Base-by-base conservation (phyloP, 2,113 vertebrate species). In the Oreochromis aureus region DNA sequence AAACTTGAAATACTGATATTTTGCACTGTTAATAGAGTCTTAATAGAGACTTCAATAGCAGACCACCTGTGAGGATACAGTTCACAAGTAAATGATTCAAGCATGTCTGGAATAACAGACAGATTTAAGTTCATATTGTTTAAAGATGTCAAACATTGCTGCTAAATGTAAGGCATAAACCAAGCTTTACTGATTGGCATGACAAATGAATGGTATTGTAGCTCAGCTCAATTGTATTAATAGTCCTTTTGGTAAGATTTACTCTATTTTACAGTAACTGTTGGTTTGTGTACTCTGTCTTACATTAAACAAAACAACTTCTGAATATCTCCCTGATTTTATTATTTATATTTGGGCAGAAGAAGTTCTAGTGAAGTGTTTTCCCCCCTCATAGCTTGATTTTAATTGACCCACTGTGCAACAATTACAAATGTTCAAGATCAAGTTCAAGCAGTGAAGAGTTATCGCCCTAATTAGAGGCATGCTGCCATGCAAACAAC, bases 21-120 rank as follows among this genome's bases (percentile, higher is more conserved):
- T n/a, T 7, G 27, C 7, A 51, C n/a, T 81, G 44, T 87, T 86
- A 76, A 59, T 73, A 34, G 80, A 90, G 82, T 81, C 80, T 71
- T 83, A 85, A 80, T 27, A 82, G 32, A 84, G 82, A 85, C 86
- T 73, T 51, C 83, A 86, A 86, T 10, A 84, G 10, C 79, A 80
- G 27, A 34, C 6, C 3, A 6, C 36, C 3, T 66, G 39, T 19
- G 3, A 46, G 19, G 27, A 69, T 80, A 0, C 34, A 71, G 55
- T 0, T 84, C 41, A 55, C 22, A 30, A 12, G 7, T 24, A 3
- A 84, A 36, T 10, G 39, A 16, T 46, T 78, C 3, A 84, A 76
- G 4, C 19, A 80, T 1, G 41, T 19, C 41, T 19, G 44, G 71
- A 51, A 48, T 78, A 0, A 2, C 44, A 51, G 16, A 78, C 16